Evolutionary conservation across 2,113 vertebrate species (phyloP).

Genomic region (Vidua macroura): DNA sequence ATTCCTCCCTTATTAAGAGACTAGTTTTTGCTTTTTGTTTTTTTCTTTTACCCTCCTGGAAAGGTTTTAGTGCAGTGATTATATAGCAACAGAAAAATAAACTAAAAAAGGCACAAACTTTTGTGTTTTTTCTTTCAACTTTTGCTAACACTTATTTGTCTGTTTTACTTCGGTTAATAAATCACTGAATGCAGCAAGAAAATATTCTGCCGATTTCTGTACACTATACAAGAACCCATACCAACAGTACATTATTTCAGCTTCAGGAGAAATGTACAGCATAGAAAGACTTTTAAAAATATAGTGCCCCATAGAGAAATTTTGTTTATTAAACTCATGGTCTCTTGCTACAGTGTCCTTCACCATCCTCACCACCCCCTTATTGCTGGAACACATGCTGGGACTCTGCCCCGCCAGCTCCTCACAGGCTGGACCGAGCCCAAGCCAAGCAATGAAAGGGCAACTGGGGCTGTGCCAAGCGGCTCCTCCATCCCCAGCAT

Average conservation of each 20-base stretch:
- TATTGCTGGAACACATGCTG: slow-evolving; percentile 38
- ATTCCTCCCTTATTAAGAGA: slow-evolving; percentile 32
- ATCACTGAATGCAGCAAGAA: slow-evolving; percentile 81
- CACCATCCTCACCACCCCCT: background rate
- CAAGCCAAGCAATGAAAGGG: background rate
- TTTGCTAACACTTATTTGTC: slow-evolving; percentile 76
- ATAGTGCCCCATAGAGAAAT: slow-evolving; percentile 59
- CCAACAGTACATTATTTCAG: slow-evolving; percentile 63
- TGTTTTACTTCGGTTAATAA: slow-evolving; percentile 77
- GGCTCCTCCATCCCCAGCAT: background rate
- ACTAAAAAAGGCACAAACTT: slow-evolving; percentile 78
- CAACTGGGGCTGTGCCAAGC: background rate
- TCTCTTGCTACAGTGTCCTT: slow-evolving; percentile 47
- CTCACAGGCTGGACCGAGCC: background rate
- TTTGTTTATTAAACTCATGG: slow-evolving; percentile 22
- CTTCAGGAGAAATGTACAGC: slow-evolving; percentile 75
- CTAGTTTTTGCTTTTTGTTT: background rate
- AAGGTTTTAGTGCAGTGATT: slow-evolving; percentile 65
- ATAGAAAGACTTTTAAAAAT: slow-evolving; percentile 71
- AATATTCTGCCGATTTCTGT: slow-evolving; percentile 83
- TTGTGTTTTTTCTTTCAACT: slow-evolving; percentile 58
- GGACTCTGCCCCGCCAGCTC: background rate
- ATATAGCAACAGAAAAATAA: slow-evolving; percentile 62
- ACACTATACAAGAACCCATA: slow-evolving; percentile 80
- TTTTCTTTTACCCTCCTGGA: background rate